Conservation (phyloP, 2,797 vertebrate species). For the Xenopus petersii region DNA sequence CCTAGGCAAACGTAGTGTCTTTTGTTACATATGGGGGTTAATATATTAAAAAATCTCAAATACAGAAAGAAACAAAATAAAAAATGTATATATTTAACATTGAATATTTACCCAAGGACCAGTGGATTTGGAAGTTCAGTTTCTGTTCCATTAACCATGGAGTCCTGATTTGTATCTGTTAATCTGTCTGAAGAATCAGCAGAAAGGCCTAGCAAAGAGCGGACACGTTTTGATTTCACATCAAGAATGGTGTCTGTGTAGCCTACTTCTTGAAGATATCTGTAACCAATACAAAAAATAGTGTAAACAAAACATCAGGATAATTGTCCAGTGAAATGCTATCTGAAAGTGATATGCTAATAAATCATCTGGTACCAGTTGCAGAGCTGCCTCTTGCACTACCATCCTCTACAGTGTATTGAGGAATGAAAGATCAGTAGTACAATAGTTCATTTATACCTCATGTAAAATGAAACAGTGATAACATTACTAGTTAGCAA, state of each 20-base stretch:
- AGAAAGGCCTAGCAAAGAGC: slow-evolving; percentile 85
- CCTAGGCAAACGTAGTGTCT: too few species aligned
- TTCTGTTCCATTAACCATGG: slow-evolving; percentile 92
- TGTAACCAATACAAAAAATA: slow-evolving; percentile 55
- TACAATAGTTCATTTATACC: slow-evolving; percentile 80
- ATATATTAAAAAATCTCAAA: too few species aligned
- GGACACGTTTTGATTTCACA: slow-evolving; percentile 92
- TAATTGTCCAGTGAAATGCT: slow-evolving; percentile 8
- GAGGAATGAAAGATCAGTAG: slow-evolving; percentile 64
- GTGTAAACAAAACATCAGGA: too few species aligned
- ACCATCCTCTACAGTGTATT: slow-evolving; percentile 79
- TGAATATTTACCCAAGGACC: slow-evolving; percentile 76
- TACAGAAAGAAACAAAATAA: too few species aligned
- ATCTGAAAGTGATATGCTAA: slow-evolving; percentile 55
- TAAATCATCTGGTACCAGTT: slow-evolving; percentile 73
- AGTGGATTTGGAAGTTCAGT: slow-evolving; percentile 76
- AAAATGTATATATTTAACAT: background rate
- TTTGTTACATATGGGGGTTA: too few species aligned
- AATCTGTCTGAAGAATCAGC: slow-evolving; percentile 80
- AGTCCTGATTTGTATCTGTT: slow-evolving; percentile 79
- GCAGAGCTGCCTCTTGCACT: slow-evolving; percentile 71
- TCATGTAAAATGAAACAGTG: slow-evolving; percentile 18
- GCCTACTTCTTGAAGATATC: slow-evolving; percentile 97
- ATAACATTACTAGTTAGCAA: too few species aligned
- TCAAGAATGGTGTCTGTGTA: slow-evolving; percentile 97